Percentiles rank a stretch among this genome's conserved stretches.
These are phyloP conservation scores for Oscheius sp. DNA, from an alignment of 2,888 invertebrate genomes.

Conservation along the genomic window DNA sequence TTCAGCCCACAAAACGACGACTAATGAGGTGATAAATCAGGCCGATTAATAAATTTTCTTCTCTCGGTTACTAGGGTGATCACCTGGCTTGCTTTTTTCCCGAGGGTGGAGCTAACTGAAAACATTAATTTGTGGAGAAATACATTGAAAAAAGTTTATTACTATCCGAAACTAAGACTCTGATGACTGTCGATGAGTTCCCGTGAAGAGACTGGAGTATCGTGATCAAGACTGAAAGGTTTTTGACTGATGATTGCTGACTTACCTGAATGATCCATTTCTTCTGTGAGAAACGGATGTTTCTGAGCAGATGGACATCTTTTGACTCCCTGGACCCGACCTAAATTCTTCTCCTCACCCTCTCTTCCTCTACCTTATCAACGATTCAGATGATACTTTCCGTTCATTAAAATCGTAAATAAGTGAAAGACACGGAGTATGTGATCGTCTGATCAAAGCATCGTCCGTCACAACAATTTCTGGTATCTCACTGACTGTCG, in stretches of 20 bases:
- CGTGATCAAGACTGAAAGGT: slow-evolving; percentile 11
- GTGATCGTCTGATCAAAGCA: slow-evolving; percentile 39
- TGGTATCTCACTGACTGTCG: slow-evolving; percentile 62
- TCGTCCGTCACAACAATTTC: slow-evolving; percentile 67
- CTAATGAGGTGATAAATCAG: too few relatives aligned
- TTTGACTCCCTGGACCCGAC: neutral
- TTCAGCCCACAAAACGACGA: too few relatives aligned
- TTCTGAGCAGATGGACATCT: slow-evolving; percentile 8
- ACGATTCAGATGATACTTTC: slow-evolving; percentile 22
- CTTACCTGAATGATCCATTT: slow-evolving; percentile 20
- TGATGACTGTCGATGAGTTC: slow-evolving; percentile 11
- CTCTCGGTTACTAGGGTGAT: too few relatives aligned
- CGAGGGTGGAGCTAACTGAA: too few relatives aligned
- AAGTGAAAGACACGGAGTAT: slow-evolving; percentile 62
- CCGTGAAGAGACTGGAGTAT: neutral
- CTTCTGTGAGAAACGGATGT: neutral
- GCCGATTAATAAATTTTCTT: too few relatives aligned
- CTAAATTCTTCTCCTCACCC: neutral
- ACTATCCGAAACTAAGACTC: slow-evolving; percentile 22
- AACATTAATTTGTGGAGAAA: too few relatives aligned
- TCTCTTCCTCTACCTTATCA: neutral
- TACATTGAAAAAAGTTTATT: too few relatives aligned
- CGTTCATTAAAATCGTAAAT: slow-evolving; percentile 63
- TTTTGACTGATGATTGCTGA: too few relatives aligned
- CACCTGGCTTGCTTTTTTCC: too few relatives aligned